Evolutionary conservation across 2,888 invertebrate genomes (phyloP), one percentile per base, ranked within the genome.

Genomic region (Drosophila longiperda): DNA sequence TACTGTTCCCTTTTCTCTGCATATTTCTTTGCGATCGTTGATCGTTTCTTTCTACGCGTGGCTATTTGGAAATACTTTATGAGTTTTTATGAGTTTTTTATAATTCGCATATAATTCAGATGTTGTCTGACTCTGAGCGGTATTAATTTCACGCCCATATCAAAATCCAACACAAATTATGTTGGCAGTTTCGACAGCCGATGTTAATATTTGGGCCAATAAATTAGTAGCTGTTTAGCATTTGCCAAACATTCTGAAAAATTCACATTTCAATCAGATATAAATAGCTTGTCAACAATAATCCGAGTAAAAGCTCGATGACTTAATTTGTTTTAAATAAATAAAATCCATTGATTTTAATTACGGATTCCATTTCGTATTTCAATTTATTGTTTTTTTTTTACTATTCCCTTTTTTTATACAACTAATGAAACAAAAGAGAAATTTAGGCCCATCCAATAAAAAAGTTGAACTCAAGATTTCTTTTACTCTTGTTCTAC

Each of bases 141-240:
- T 67, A 68, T 76, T 67, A 66, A 57, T 67, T 80, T 80, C 61
- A 78, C 64, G 61, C 72, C 66, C 29, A 45, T 63, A 33, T 26
- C 64, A 17, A 54, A 67, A 50, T 50, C 65, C 59, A 57, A 36
- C 57, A 49, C 6, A 48, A 34, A 32, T 65, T 57, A 55, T 79
- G 52, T 75, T 78, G 78, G 54, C 78, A 75, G 50, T 66, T 71
- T 34, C 64, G 76, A 68, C 80, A 75, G 49, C 52, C 55, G 38
- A 75, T 80, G 76, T 76, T 68, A 80, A 78, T 80, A 62, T 75
- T 61, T 78, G 80, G 76, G 68, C 72, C 72, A 80, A 85, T 83
- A 85, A 87, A 85, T 83, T 83, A 70, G 63, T 34, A 60, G 71
- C 52, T 87, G 60, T 73, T 83, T 83, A 75, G 75, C 59, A 60